Evolutionary conservation across 92 coral and sea anemone genomes (phyloP), one percentile per base, ranked within the genome.

Genomic region (Diadumene lineata): DNA sequence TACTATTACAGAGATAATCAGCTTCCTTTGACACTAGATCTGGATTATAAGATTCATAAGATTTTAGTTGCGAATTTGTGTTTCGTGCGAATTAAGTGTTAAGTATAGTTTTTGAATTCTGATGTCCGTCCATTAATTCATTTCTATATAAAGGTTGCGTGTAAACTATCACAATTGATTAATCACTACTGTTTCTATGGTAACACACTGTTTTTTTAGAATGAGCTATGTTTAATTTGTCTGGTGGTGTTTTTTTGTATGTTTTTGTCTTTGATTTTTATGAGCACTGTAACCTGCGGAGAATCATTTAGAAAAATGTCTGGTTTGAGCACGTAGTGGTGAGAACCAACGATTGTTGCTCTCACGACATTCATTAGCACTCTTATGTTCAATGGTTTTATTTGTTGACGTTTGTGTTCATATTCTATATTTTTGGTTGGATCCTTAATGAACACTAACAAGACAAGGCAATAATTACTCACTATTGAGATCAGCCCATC

Each of bases 1-100:
- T n/a, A n/a, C n/a, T n/a, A n/a, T n/a, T n/a, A n/a, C n/a, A n/a
- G n/a, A n/a, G n/a, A n/a, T n/a, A n/a, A n/a, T n/a, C n/a, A n/a
- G n/a, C n/a, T n/a, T n/a, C n/a, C n/a, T n/a, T n/a, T 38, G 48
- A 38, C 6, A 38, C 7, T 13, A 38, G 48, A 4, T 38, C 13
- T 4, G 48, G 48, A 38, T 38, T 38, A 38, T 38, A 38, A 13
- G 13, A 4, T 38, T 4, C 13, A 38, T 38, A 4, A 6, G 48
- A 38, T 38, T 38, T 13, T 4, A 38, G 13, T 6, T 38, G 48
- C 13, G 6, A 4, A 38, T 4, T 6, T 38, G 13, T 38, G 48
- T 38, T 38, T 38, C 48, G 48, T 38, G 68, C 19, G 22, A 27
- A 62, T 62, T 3, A 62, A 62, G 68, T 28, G 19, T 62, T 62